A percentile compares a stretch with the other conserved stretches of the same genome.
Evolutionary conservation across 1,140 invertebrate species (phyloP).

Genomic region (Maniola jurtina): DNA sequence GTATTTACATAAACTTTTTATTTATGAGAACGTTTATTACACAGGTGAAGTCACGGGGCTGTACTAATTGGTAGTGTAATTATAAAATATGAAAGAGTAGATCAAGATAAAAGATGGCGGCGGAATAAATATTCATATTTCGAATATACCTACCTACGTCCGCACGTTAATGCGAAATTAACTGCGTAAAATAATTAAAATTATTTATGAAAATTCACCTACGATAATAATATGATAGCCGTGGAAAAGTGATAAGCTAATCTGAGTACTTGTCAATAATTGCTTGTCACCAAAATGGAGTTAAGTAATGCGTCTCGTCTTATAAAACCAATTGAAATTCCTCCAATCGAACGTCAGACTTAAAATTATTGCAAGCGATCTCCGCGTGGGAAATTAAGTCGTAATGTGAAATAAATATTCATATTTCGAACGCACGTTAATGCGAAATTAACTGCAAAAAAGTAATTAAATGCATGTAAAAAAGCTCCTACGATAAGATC

Average conservation of each 20-base stretch:
- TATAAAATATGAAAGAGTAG: slow-evolving; percentile 56
- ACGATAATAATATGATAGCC: slow-evolving; percentile 17
- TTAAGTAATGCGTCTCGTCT: background rate
- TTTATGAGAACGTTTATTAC: background rate
- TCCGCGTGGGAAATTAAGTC: background rate
- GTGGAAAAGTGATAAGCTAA: slow-evolving; percentile 14
- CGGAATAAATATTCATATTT: slow-evolving; percentile 55
- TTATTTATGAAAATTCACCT: slow-evolving; percentile 29
- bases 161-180: slow-evolving; percentile 51
- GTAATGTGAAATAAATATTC: slow-evolving; percentile 41
- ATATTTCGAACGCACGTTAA: slow-evolving; percentile 49
- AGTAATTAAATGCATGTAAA: slow-evolving; percentile 46
- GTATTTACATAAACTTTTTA: background rate
- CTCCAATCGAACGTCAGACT: background rate
- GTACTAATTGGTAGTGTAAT: slow-evolving; percentile 33
- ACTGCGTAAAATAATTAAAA: slow-evolving; percentile 48
- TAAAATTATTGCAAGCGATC: background rate
- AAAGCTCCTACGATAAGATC: slow-evolving; percentile 24
- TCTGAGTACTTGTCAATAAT: too few species aligned
- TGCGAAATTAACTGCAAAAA: slow-evolving; percentile 49
- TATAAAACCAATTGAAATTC: background rate
- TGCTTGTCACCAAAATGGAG: background rate
- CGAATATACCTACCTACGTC: slow-evolving; percentile 42
- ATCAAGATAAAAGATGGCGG: slow-evolving; percentile 45
- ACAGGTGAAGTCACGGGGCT: background rate